Percentiles rank a stretch among this genome's conserved stretches.
Evolutionary conservation across 1,140 invertebrate species (phyloP).

Genomic region (Neotoxoptera formosana): DNA sequence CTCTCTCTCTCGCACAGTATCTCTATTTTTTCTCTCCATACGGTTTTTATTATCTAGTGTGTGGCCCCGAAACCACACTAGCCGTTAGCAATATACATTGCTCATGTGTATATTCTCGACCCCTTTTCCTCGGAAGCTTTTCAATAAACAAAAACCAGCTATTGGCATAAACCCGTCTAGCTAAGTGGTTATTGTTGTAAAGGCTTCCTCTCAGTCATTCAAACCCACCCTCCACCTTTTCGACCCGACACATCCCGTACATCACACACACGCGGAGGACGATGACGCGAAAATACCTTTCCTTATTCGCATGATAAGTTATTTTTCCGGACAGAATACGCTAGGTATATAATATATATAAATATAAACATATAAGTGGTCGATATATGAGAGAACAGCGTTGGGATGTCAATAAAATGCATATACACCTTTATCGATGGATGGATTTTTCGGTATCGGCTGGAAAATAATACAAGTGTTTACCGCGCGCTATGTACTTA

Average conservation of each 20-base stretch:
- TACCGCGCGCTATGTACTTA: neutral
- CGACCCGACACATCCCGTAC: neutral
- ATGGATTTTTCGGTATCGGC: neutral
- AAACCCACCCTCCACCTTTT: neutral
- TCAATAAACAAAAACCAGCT: conserved; percentile 46
- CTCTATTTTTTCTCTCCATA: neutral
- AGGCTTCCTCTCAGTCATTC: neutral
- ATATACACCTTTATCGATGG: neutral
- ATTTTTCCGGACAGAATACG: neutral
- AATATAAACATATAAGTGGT: neutral
- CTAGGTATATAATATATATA: no score
- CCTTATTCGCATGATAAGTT: neutral
- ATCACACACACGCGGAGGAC: neutral
- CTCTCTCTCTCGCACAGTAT: neutral
- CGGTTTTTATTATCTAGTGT: neutral
- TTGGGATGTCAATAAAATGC: neutral
- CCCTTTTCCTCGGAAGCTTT: conserved; percentile 34
- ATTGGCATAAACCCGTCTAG: conserved; percentile 26
- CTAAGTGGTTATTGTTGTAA: conserved; percentile 48
- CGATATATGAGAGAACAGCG: neutral
- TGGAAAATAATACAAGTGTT: neutral
- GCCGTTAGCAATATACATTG: neutral
- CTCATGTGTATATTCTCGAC: neutral
- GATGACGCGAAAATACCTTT: neutral
- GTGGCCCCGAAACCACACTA: neutral